Evolutionary conservation across 92 coral and sea anemone genomes (phyloP).

Genomic region (Zoanthus solanderi): DNA sequence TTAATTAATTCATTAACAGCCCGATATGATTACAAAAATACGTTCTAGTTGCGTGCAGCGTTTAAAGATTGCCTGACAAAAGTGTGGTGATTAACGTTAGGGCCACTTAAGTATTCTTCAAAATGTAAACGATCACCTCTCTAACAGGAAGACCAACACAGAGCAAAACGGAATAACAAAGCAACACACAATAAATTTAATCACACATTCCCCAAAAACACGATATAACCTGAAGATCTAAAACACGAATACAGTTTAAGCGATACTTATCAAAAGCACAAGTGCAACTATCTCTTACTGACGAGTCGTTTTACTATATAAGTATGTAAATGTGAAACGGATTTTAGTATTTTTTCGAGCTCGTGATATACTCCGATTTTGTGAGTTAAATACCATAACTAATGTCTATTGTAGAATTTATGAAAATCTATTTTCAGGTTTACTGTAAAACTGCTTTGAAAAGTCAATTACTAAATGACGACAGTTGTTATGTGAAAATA

Average conservation of each 20-base stretch:
- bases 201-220: background rate
- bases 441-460: background rate
- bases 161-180: slow-evolving; percentile 8
- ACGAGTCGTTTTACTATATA: background rate
- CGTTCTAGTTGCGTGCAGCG: slow-evolving; percentile 28
- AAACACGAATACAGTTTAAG: slow-evolving; percentile 12
- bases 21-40: slow-evolving; percentile 29
- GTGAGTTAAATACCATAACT: background rate
- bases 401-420: background rate
- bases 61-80: slow-evolving; percentile 24
- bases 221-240: background rate
- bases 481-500: background rate
- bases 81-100: slow-evolving; percentile 11
- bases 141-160: slow-evolving; percentile 33
- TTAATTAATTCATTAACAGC: slow-evolving; percentile 36
- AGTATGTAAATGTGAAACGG: background rate
- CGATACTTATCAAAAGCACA: background rate
- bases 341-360: background rate
- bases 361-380: background rate
- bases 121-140: slow-evolving; percentile 33
- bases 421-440: background rate
- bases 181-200: slow-evolving; percentile 26
- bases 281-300: slow-evolving; percentile 4
- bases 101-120: background rate
- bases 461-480: background rate